Base-by-base conservation (phyloP, 2,888 invertebrate genomes). In the Ypsolopha sequella region DNA sequence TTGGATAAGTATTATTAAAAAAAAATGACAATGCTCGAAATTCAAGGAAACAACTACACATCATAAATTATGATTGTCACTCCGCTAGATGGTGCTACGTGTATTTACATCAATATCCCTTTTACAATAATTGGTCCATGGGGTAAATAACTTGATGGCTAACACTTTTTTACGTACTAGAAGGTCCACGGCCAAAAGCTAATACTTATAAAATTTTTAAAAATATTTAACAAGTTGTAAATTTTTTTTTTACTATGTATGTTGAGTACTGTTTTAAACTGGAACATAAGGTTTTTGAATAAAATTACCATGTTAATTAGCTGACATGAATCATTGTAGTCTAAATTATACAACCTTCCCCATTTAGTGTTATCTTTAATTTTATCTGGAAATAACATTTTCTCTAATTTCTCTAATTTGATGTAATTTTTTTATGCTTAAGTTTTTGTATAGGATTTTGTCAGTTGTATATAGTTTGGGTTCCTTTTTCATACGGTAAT, bases 221-320 rank as follows among this genome's bases (percentile, higher is more conserved):
- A n/a, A n/a, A n/a, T n/a, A n/a, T n/a, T n/a, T 9, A 39, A 39
- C 39, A 39, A 39, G 39, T 9, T 11, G 3, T 39, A 39, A 7
- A 9, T 10, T 11, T 9, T 6, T 39, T 39, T 9, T 11, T 39
- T 11, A 1, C 11, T 10, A 39, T 4, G 8, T 38, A 38, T 39
- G 39, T 44, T 44, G 10, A 24, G 9, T 10, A 33, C 10, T 9
- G 8, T 7, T 38, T 33, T 3, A 58, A 64, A 62, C 6, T 33
- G 54, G 56, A 56, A 52, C 79, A 79, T 76, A 80, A 58, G 76
- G 77, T 73, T 71, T 69, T 67, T 70, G 70, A 76, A 75, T 74
- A 73, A 66, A 65, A 72, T 76, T 72, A 73, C 53, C 68, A 70
- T 61, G 59, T 55, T 55, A 52, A 50, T 39, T 13, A 46, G 9